Evolutionary conservation across 2,888 invertebrate genomes (phyloP).

Genomic region (Parelbella ahira): DNA sequence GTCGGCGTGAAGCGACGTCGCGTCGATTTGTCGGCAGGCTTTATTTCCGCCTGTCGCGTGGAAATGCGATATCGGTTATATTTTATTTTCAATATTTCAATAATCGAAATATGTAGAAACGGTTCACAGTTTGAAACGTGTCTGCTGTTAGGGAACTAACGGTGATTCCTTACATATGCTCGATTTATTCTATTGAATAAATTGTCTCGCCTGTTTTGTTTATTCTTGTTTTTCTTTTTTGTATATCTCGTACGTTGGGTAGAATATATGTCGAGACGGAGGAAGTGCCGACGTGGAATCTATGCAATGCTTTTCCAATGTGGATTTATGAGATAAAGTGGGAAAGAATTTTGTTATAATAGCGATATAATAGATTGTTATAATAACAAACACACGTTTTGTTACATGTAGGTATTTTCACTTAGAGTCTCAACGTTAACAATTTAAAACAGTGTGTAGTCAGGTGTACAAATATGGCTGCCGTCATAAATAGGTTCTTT

Average conservation of each 20-base stretch:
- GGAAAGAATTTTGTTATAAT: too few relatives aligned
- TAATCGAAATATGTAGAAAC: conserved; percentile 64
- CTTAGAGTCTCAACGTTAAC: too few relatives aligned
- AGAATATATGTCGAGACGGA: too few relatives aligned
- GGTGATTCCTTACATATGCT: conserved; percentile 13
- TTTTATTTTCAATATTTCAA: conserved; percentile 60
- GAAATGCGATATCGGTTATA: conserved; percentile 68
- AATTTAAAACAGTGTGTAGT: too few relatives aligned
- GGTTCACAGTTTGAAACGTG: conserved; percentile 32
- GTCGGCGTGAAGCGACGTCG: conserved; percentile 28
- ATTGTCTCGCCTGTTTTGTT: conserved; percentile 3
- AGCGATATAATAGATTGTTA: too few relatives aligned
- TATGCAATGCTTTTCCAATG: too few relatives aligned
- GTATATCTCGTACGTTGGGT: too few relatives aligned
- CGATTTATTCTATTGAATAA: conserved; percentile 2
- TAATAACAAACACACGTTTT: too few relatives aligned
- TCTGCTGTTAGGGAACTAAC: conserved; percentile 13
- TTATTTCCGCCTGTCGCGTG: conserved; percentile 75
- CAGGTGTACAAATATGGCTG: conserved; percentile 13
- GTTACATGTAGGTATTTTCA: too few relatives aligned
- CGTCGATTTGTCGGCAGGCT: conserved; percentile 59
- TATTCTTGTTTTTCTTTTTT: not conserved
- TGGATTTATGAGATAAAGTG: too few relatives aligned
- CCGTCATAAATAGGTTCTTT: conserved; percentile 56
- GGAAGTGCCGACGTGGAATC: too few relatives aligned